A percentile compares a stretch with the other conserved stretches of the same genome.
Evolutionary conservation across 2,797 vertebrate species (phyloP).

Genomic region (Arrhamphus sclerolepis): DNA sequence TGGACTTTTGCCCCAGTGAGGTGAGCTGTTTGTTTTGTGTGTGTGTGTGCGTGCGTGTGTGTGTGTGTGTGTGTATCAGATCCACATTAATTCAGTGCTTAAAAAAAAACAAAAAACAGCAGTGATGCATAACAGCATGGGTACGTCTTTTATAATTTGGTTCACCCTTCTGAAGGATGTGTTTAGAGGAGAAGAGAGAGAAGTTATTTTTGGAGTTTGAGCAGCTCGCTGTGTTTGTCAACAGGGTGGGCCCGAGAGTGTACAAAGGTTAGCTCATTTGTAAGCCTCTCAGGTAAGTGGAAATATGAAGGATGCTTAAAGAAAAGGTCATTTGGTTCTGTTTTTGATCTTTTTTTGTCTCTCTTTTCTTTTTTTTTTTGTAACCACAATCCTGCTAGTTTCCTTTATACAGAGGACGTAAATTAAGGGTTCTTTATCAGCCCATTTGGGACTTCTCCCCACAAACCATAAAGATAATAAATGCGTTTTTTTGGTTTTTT

Average conservation of each 20-base stretch:
- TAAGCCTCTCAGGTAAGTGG: constrained; percentile 11
- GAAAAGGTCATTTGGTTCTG: constrained; percentile 5
- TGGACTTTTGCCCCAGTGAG: constrained; percentile 70
- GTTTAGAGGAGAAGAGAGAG: neutral
- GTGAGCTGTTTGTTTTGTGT: constrained; percentile 49
- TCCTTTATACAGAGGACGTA: neutral
- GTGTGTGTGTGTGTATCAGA: constrained; percentile 6
- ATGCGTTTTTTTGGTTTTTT: too few species aligned
- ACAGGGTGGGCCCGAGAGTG: constrained; percentile 68
- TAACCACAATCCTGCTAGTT: too few species aligned
- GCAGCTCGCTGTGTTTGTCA: constrained; percentile 65
- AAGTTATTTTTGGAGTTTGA: constrained; percentile 9
- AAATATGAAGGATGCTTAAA: constrained; percentile 15
- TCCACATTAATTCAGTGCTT: neutral
- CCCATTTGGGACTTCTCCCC: too few species aligned
- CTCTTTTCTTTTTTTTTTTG: too few species aligned
- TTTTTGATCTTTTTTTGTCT: too few species aligned
- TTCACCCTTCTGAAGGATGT: neutral
- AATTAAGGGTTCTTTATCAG: neutral
- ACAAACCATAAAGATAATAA: too few species aligned
- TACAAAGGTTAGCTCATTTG: constrained; percentile 40
- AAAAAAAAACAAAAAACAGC: neutral
- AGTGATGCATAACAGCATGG: neutral
- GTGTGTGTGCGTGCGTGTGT: constrained; percentile 23
- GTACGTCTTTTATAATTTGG: neutral